A percentile compares a stretch with the other conserved stretches of the same genome.
Conservation (phyloP, 2,113 vertebrate species). For the Mesoclemmys tuberculata region DNA sequence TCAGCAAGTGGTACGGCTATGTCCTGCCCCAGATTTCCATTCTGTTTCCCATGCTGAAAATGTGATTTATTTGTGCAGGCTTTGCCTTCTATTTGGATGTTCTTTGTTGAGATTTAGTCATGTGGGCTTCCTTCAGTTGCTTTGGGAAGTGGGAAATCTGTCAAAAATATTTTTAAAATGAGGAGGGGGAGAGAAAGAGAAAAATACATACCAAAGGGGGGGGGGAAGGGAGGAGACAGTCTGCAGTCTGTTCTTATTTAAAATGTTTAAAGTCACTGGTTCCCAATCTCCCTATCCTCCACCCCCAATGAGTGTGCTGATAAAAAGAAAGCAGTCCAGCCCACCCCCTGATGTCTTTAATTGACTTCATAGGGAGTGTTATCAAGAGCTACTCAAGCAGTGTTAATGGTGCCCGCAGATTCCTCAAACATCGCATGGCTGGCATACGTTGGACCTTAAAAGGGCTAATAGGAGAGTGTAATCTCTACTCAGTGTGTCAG, state of each 20-base stretch:
- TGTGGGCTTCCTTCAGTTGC: not conserved
- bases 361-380: constrained; percentile 77
- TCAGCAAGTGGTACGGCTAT: not conserved
- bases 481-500: constrained; percentile 56
- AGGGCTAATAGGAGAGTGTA: constrained; percentile 57
- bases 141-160: not conserved
- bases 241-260: constrained; percentile 11
- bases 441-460: constrained; percentile 72
- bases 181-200: not conserved
- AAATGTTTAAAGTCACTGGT: constrained; percentile 65
- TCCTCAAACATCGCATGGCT: constrained; percentile 77
- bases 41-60: not conserved
- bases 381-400: constrained; percentile 77
- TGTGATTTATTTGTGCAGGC: not conserved
- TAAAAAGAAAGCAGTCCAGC: constrained; percentile 55
- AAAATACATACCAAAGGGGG: not conserved
- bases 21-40: not conserved
- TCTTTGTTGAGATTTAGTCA: not conserved
- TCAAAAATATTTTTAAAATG: not conserved
- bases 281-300: constrained; percentile 26
- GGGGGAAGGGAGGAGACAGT: not conserved
- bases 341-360: constrained; percentile 79
- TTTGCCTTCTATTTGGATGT: not conserved
- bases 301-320: constrained; percentile 63
- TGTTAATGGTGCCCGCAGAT: constrained; percentile 78